These are phyloP conservation scores for Plagodis dolabraria DNA, from an alignment of 2,888 invertebrate species.

Conservation along the genomic window DNA sequence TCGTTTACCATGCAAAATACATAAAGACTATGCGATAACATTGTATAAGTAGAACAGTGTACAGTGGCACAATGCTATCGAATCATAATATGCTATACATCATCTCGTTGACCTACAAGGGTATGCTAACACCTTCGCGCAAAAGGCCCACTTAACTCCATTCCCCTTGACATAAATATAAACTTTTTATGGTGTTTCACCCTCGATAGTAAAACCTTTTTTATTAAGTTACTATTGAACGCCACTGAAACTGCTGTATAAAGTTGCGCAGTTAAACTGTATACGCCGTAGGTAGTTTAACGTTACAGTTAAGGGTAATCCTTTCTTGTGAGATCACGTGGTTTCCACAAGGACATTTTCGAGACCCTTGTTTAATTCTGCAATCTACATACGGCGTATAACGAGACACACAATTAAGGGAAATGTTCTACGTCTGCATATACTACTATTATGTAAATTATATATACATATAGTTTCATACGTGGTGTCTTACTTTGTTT, in stretches of 20 bases:
- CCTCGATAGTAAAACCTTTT: slow-evolving; percentile 32
- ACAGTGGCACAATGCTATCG: not conserved
- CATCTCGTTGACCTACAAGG: slow-evolving; percentile 21
- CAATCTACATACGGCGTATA: slow-evolving; percentile 28
- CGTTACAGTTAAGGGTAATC: slow-evolving; percentile 20
- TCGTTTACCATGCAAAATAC: too few relatives aligned
- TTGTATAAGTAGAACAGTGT: not conserved
- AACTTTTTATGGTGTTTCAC: slow-evolving; percentile 31
- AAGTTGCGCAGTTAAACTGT: slow-evolving; percentile 29
- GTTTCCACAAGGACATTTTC: slow-evolving; percentile 27
- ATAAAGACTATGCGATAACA: not conserved
- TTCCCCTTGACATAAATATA: slow-evolving; percentile 32
- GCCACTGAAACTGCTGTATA: slow-evolving; percentile 26
- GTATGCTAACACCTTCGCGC: slow-evolving; percentile 29
- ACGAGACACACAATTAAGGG: slow-evolving; percentile 22
- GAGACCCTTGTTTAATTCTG: slow-evolving; percentile 25
- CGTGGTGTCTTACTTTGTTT: too few relatives aligned
- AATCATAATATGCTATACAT: slow-evolving; percentile 10
- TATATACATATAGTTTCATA: too few relatives aligned
- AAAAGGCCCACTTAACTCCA: slow-evolving; percentile 31
- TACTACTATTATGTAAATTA: not conserved
- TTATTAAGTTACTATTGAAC: slow-evolving; percentile 32
- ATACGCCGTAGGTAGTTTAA: slow-evolving; percentile 25
- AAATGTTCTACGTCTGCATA: slow-evolving; percentile 15
- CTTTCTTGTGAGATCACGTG: slow-evolving; percentile 19